Evolutionary conservation across 2,888 invertebrate species (phyloP), one percentile per base, ranked within the genome.

Genomic region (Dynastes hyllus): DNA sequence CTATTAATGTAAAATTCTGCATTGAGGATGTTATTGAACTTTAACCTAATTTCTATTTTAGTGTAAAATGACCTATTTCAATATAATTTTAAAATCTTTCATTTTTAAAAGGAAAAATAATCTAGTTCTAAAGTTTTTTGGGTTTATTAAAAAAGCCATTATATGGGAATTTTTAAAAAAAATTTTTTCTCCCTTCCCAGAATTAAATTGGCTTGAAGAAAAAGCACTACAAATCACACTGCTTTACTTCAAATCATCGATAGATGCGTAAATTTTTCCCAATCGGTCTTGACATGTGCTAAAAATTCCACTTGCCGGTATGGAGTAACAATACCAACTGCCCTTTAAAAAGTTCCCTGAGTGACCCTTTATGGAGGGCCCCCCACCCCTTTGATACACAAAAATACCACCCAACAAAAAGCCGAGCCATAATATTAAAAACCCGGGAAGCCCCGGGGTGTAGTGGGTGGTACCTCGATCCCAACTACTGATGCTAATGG

Each of bases 341-440:
- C 78, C 70, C n/a, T n/a, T n/a, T n/a, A n/a, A n/a, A n/a, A n/a
- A n/a, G 73, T 70, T 58, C 70, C 58, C 66, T 45, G 11, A 45
- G 45, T 45, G 45, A 45, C 9, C 11, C 0, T 11, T 45, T 11
- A 51, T 45, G 16, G 73, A 53, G 73, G 73, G 73, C 73, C 73
- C 61, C 73, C 73, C 58, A 73, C 73, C 61, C 73, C n/a, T n/a
- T 63, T 53, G 70, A 78, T 78, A 58, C 70, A 69, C 66, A 67
- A 58, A 58, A 58, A 58, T 76, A 70, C 55, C 50, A 53, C 65
- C 70, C 40, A 67, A 63, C 63, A 76, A 55, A 69, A n/a, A n/a
- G n/a, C n/a, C n/a, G n/a, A 76, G 51, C 2, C 51, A 51, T 51
- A 37, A 37, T 37, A 70, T n/a, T n/a, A n/a, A n/a, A n/a, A n/a